Conservation (phyloP, 2,113 vertebrate species). For the Anarrhichthys ocellatus region DNA sequence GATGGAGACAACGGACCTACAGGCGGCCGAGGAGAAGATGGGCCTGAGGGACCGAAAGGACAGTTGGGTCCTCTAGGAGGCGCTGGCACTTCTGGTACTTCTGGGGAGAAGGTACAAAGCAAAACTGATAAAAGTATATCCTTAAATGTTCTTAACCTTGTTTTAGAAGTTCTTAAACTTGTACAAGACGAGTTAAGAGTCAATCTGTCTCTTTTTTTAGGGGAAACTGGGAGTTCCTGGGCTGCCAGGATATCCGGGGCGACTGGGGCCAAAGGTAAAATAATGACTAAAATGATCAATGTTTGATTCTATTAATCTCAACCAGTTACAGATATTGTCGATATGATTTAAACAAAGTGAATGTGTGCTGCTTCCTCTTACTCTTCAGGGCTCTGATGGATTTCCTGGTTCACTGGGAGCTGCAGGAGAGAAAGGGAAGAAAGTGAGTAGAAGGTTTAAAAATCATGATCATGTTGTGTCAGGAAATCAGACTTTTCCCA, state of each 20-base stretch:
- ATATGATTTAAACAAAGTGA: not conserved
- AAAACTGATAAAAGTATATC: not conserved
- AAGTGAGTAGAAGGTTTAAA: conserved; percentile 82
- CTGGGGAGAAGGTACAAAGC: conserved; percentile 91
- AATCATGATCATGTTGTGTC: not conserved
- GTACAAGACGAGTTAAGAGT: not conserved
- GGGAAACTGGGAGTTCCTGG: conserved; percentile 97
- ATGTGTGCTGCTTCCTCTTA: conserved; percentile 42
- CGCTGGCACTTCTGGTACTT: conserved; percentile 84
- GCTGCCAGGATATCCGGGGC: conserved; percentile 93
- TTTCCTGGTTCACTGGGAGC: conserved; percentile 90
- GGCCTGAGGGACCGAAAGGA: conserved; percentile 95
- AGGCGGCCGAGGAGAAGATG: conserved; percentile 93
- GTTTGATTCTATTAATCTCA: not conserved
- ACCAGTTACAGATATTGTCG: not conserved
- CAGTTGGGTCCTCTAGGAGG: conserved; percentile 91
- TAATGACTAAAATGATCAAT: not conserved
- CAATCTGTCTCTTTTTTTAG: conserved; percentile 71
- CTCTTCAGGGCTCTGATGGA: conserved; percentile 88
- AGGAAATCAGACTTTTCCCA: not conserved
- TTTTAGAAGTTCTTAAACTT: not conserved
- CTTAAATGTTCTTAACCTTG: not conserved
- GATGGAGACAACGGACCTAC: conserved; percentile 88
- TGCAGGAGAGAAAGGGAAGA: conserved; percentile 92
- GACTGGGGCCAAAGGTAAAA: conserved; percentile 93